A percentile compares a stretch with the other conserved stretches of the same genome.
Evolutionary conservation across 2,113 vertebrate genomes (phyloP).

Genomic region (Smithornis capensis): DNA sequence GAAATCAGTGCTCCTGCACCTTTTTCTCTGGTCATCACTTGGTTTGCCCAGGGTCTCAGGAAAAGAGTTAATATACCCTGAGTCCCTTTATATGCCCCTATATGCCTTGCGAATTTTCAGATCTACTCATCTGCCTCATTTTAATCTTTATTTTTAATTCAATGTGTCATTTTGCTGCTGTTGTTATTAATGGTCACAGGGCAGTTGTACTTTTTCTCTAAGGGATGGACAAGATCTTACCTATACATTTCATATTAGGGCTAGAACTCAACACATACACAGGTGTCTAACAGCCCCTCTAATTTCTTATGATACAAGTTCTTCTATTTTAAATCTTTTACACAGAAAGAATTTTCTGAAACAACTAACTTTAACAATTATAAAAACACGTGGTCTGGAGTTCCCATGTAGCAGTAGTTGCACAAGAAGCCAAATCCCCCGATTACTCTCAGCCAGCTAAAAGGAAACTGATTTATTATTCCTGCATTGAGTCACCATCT

Average conservation of each 20-base stretch:
- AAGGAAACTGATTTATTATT: not conserved
- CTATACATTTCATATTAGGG: not conserved
- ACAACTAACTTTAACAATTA: not conserved
- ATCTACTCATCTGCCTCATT: not conserved
- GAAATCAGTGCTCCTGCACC: not conserved
- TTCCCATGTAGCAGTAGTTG: not conserved
- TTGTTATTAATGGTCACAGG: not conserved
- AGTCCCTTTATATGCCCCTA: not conserved
- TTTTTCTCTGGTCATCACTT: rapidly evolving
- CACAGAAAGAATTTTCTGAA: not conserved
- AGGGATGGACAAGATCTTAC: not conserved
- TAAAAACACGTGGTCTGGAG: not conserved
- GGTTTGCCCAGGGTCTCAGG: not conserved
- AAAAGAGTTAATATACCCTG: too few relatives aligned
- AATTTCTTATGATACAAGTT: rapidly evolving
- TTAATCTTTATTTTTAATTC: not conserved
- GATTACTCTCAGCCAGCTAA: not conserved
- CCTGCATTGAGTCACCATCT: not conserved
- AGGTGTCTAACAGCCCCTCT: not conserved
- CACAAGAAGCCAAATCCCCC: not conserved
- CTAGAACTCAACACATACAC: not conserved
- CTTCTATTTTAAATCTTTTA: not conserved
- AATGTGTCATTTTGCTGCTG: not conserved
- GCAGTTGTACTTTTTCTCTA: not conserved
- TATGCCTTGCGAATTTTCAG: not conserved